Conservation (phyloP, 2,888 invertebrate species). For the Eupithecia inturbata region DNA sequence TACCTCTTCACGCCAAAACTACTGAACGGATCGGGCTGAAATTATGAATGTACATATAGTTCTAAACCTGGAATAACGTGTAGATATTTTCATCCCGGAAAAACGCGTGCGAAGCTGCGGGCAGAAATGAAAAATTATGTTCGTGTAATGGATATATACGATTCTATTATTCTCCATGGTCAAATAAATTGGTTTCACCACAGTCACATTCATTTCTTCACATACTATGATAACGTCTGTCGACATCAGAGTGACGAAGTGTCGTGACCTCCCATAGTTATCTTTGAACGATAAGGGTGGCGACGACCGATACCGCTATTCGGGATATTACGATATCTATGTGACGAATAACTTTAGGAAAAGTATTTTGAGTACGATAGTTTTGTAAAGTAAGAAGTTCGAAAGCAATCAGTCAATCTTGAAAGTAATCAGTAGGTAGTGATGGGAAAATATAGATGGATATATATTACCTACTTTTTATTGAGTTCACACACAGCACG, state of each 20-base stretch:
- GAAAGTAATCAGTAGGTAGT: background rate
- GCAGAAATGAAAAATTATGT: too few species aligned
- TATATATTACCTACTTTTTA: too few species aligned
- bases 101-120: too few species aligned
- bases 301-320: slow-evolving; percentile 53
- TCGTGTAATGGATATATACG: too few species aligned
- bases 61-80: too few species aligned
- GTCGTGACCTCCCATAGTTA: slow-evolving; percentile 64
- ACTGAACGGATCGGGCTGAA: too few species aligned
- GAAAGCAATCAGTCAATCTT: background rate
- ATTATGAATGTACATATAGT: too few species aligned
- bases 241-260: slow-evolving; percentile 43
- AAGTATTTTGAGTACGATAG: background rate
- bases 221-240: slow-evolving; percentile 20
- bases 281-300: slow-evolving; percentile 55
- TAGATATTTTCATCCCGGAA: too few species aligned
- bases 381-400: background rate
- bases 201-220: background rate
- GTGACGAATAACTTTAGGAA: slow-evolving; percentile 11
- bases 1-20: too few species aligned
- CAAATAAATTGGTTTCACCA: background rate
- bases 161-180: too few species aligned
- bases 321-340: slow-evolving; percentile 14
- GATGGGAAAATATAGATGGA: background rate
- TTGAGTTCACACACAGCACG: too few species aligned